Percentiles rank a stretch among this genome's conserved stretches.
These are phyloP conservation scores for Raphicerus campestris DNA, from an alignment of 2,113 vertebrate species.

Conservation along the genomic window DNA sequence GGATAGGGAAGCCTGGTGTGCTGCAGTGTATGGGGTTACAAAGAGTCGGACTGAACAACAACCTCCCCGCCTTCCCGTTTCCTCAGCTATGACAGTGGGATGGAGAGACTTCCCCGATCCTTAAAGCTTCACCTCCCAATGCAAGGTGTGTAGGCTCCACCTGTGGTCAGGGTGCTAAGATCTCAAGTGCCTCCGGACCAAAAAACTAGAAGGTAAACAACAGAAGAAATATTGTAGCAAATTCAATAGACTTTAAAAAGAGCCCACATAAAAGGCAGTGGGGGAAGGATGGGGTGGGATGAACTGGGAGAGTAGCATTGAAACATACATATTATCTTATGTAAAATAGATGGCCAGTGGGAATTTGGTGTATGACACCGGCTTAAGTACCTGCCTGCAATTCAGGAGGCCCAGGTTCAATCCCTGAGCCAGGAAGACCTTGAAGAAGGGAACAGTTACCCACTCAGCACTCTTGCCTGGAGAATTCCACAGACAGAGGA, in stretches of 20 bases:
- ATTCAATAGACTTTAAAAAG: neutral
- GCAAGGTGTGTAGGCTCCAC: neutral
- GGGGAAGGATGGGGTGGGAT: rapidly evolving
- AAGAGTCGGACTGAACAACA: neutral
- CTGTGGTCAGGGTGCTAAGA: neutral
- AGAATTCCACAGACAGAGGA: neutral
- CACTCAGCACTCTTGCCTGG: neutral
- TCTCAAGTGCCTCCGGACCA: neutral
- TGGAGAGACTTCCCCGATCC: neutral
- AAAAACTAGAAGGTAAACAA: neutral
- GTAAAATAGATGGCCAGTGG: neutral
- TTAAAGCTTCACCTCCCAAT: neutral
- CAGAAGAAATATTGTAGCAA: neutral
- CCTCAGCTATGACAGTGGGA: neutral
- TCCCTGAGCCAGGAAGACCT: neutral
- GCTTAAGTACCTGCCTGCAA: neutral
- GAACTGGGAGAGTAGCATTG: neutral
- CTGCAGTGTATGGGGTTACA: neutral
- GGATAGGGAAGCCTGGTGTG: neutral
- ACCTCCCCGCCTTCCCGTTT: neutral
- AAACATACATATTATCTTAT: neutral
- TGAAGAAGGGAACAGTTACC: neutral
- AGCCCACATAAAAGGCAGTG: neutral
- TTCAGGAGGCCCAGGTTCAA: neutral
- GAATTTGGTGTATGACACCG: neutral